A percentile compares a stretch with the other conserved stretches of the same genome.
Conservation (phyloP, 1,140 invertebrate species). For the Protaetia brevitarsis region DNA sequence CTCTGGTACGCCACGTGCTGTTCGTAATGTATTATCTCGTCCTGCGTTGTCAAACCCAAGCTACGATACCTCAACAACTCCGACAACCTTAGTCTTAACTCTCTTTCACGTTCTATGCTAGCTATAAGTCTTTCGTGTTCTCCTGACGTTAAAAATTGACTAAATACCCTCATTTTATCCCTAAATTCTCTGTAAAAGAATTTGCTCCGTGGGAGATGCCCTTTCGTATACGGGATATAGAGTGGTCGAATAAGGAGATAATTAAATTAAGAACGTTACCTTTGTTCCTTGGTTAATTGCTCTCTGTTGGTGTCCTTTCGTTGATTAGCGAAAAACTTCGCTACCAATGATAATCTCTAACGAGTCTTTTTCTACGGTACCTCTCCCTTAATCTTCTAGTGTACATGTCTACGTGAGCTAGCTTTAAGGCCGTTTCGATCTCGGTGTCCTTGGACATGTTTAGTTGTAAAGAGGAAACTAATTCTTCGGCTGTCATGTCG, state of each 20-base stretch:
- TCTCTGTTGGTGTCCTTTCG: slow-evolving; percentile 63
- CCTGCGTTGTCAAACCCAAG: slow-evolving; percentile 74
- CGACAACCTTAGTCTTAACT: slow-evolving; percentile 74
- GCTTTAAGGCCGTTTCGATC: slow-evolving; percentile 76
- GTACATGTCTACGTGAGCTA: slow-evolving; percentile 87
- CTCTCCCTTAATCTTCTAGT: slow-evolving; percentile 79
- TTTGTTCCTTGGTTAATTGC: slow-evolving; percentile 71
- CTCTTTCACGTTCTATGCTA: slow-evolving; percentile 77
- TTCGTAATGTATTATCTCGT: slow-evolving; percentile 81
- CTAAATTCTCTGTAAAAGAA: slow-evolving; percentile 61
- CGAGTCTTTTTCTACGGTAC: slow-evolving; percentile 81
- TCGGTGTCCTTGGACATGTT: slow-evolving; percentile 83
- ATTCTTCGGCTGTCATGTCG: slow-evolving; percentile 86
- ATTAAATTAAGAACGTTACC: slow-evolving; percentile 56
- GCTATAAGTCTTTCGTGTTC: slow-evolving; percentile 78
- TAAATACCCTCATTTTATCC: slow-evolving; percentile 78
- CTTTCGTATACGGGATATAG: slow-evolving; percentile 6
- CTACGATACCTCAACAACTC: slow-evolving; percentile 80
- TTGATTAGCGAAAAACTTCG: slow-evolving; percentile 68
- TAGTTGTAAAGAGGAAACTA: slow-evolving; percentile 77
- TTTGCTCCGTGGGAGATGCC: too few species aligned
- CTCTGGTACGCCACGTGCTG: slow-evolving; percentile 61
- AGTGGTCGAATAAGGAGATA: too few species aligned
- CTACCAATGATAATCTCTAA: slow-evolving; percentile 82
- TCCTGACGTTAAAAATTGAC: slow-evolving; percentile 80